Evolutionary conservation across 2,888 invertebrate species (phyloP).

Genomic region (Craniophora ligustri): DNA sequence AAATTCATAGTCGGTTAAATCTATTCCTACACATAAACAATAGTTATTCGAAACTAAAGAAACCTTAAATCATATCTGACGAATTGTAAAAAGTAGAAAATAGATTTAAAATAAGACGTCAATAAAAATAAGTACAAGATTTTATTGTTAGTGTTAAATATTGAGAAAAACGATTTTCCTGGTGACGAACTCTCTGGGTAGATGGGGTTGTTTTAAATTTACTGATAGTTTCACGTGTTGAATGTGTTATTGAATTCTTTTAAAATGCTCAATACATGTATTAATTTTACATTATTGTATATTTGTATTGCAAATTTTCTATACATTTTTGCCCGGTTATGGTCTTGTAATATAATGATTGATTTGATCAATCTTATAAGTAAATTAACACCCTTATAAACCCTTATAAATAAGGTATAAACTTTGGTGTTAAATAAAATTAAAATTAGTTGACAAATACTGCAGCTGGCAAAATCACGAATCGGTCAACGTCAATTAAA

Average conservation of each 20-base stretch:
- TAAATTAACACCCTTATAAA: too few species aligned
- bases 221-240: conserved; percentile 8
- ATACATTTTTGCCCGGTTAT: background rate
- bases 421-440: too few species aligned
- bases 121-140: conserved; percentile 55
- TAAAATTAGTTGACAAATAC: too few species aligned
- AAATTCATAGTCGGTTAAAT: conserved; percentile 32
- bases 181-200: conserved; percentile 4
- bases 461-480: too few species aligned
- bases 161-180: conserved; percentile 29
- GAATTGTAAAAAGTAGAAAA: conserved; percentile 52
- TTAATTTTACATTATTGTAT: conserved; percentile 22
- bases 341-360: conserved; percentile 4
- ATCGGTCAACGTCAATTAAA: too few species aligned
- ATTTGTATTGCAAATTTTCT: conserved; percentile 22
- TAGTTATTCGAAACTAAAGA: conserved; percentile 35
- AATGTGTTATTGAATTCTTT: conserved; percentile 20
- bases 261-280: conserved; percentile 35
- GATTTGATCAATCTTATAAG: too few species aligned
- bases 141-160: conserved; percentile 39
- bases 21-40: conserved; percentile 31
- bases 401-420: too few species aligned
- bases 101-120: conserved; percentile 41
- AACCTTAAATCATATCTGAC: conserved; percentile 50
- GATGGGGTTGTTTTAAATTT: conserved; percentile 22